Evolutionary conservation across 53 echinoderm and acorn worm genomes (phyloP).

Genomic region (Echinometra lucunter): DNA sequence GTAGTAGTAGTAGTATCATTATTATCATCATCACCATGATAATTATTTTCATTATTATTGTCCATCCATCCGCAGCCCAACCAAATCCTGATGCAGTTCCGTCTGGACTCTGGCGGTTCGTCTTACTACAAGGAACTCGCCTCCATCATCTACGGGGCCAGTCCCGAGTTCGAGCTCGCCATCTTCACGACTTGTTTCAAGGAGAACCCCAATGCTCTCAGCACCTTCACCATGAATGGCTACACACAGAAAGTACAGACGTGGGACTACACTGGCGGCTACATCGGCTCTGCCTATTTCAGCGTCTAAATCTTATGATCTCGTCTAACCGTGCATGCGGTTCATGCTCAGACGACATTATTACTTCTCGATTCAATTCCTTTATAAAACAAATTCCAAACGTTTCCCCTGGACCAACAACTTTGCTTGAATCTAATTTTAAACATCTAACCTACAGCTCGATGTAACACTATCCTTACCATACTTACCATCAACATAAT

Average conservation of each 20-base stretch:
- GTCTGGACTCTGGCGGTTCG: conserved; percentile 67
- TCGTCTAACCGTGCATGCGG: no score
- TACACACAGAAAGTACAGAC: conserved; percentile 74
- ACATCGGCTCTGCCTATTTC: conserved; percentile 77
- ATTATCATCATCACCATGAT: no score
- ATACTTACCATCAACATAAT: no score
- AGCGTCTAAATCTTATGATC: conserved; percentile 68
- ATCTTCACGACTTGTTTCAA: conserved; percentile 85
- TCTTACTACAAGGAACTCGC: conserved; percentile 75
- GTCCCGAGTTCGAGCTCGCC: conserved; percentile 94
- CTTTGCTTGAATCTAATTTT: no score
- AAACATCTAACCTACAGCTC: no score
- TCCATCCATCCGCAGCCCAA: conserved; percentile 56
- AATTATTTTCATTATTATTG: background rate
- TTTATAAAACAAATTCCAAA: no score
- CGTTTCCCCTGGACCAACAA: no score
- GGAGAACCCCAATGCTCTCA: conserved; percentile 73
- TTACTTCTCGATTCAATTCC: no score
- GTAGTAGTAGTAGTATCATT: no score
- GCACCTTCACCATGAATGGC: conserved; percentile 73
- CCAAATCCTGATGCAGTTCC: conserved; percentile 79
- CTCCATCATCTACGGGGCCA: conserved; percentile 80
- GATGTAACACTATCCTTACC: no score
- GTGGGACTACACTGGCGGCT: conserved; percentile 79
- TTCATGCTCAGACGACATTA: no score